Conservation (phyloP, 2,113 vertebrate genomes). For the Columba livia region DNA sequence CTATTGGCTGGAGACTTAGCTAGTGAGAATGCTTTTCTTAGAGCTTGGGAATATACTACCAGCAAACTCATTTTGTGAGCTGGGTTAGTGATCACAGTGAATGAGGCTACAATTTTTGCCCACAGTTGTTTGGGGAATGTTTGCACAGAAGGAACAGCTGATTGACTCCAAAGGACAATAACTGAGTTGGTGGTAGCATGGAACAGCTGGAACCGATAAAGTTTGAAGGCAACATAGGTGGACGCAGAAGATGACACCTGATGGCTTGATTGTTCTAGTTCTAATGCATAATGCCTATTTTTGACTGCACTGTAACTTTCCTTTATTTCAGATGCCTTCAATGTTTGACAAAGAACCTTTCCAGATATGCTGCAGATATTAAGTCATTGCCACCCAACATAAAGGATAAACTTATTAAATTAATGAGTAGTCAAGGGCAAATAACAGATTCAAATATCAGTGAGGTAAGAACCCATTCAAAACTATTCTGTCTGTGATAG, state of each 20-base stretch:
- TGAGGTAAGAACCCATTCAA: slow-evolving; percentile 75
- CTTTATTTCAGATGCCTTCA: slow-evolving; percentile 76
- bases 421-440: slow-evolving; percentile 79
- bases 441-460: slow-evolving; percentile 85
- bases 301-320: neutral
- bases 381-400: slow-evolving; percentile 79
- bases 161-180: neutral
- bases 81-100: neutral
- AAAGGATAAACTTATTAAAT: slow-evolving; percentile 85
- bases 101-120: neutral
- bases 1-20: neutral
- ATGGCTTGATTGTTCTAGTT: neutral
- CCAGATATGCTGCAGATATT: slow-evolving; percentile 78
- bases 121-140: neutral
- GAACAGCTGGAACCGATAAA: neutral
- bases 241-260: neutral
- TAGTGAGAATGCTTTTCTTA: neutral
- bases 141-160: neutral
- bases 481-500: neutral
- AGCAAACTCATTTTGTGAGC: neutral
- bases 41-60: neutral
- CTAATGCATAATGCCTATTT: neutral
- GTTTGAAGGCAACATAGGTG: neutral
- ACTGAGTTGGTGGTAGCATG: neutral
- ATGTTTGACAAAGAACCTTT: slow-evolving; percentile 75